Evolutionary conservation across 2,113 vertebrate genomes (phyloP), one percentile per base, ranked within the genome.

Genomic region (Tapirus terrestris): DNA sequence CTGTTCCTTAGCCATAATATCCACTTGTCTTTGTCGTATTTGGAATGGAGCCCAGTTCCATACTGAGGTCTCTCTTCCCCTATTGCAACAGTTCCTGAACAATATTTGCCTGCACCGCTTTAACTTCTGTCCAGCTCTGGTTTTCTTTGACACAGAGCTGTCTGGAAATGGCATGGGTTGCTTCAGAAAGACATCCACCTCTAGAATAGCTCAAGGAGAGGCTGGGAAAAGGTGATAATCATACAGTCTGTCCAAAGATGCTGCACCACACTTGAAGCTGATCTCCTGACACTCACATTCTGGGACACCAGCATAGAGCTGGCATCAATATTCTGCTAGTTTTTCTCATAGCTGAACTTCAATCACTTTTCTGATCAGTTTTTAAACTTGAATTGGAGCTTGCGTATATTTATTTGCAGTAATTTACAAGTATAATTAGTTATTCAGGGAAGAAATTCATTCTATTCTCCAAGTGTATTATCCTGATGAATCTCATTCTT

Each of bases 401-500:
- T 89, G 10, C 23, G 1, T 72, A 12, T 29, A 81, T 94, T 76
- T 89, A 73, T 65, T 70, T 87, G 14, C 5, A 48, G 73, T 61
- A 67, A 39, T 79, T 93, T 84, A 93, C 27, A 93, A 51, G 13
- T 72, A 27, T n/a, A 76, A 36, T 82, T 51, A 70, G 20, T 58
- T 96, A 68, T 75, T 79, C 18, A 83, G 23, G 53, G 51, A 96
- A 96, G 31, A 93, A 93, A 72, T 75, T 3, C 20, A 83, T 92
- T 89, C 9, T 92, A 80, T 63, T 95, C 25, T 63, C 33, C 33
- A 92, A 92, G 65, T 75, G 7, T 63, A 39, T 51, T 97, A n/a
- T 73, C 12, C 29, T 65, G 9, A 31, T 89, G 17, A 88, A 70
- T 94, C 20, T 53, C n/a, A 84, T 33, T 87, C 58, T 84, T 65